phyloP scores from a whole-genome alignment of 2,888 invertebrate species.

The Calliopum simillimum region DNA sequence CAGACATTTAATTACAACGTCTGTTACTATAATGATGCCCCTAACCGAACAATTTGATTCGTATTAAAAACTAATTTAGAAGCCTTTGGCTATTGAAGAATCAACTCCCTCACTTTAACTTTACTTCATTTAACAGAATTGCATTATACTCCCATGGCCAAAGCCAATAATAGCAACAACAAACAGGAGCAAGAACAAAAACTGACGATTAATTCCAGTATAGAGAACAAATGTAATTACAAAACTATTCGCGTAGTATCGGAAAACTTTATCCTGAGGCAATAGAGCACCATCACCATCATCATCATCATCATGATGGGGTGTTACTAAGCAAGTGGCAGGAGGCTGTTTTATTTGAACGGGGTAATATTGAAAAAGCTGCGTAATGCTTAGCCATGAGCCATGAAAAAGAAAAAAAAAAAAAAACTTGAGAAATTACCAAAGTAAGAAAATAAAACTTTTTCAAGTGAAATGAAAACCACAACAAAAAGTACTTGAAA shows the following conservation, averaged over 20 bases:
- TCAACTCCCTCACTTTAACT: background rate
- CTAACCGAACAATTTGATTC: constrained; percentile 33
- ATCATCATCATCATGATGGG: too few species aligned
- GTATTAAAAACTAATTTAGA: constrained; percentile 38
- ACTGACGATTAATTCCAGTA: constrained; percentile 7
- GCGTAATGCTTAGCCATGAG: background rate
- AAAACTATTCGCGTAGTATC: constrained; percentile 22
- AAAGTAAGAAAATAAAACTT: constrained; percentile 2
- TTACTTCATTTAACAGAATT: background rate
- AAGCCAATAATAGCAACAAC: too few species aligned
- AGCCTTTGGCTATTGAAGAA: constrained; percentile 10
- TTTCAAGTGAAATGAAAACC: constrained; percentile 32
- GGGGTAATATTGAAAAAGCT: background rate
- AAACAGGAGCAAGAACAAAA: background rate
- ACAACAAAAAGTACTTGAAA: constrained; percentile 8
- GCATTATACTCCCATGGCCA: too few species aligned
- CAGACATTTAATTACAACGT: constrained; percentile 26
- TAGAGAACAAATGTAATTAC: constrained; percentile 28
- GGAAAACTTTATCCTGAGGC: constrained; percentile 21
- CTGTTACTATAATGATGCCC: background rate
- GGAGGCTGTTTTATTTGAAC: background rate
- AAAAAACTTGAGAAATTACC: background rate
- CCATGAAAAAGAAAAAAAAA: background rate
- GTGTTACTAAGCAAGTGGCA: background rate
- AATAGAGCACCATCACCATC: background rate